These are phyloP conservation scores for Scomber colias DNA, from an alignment of 2,113 vertebrate genomes.

Conservation along the genomic window DNA sequence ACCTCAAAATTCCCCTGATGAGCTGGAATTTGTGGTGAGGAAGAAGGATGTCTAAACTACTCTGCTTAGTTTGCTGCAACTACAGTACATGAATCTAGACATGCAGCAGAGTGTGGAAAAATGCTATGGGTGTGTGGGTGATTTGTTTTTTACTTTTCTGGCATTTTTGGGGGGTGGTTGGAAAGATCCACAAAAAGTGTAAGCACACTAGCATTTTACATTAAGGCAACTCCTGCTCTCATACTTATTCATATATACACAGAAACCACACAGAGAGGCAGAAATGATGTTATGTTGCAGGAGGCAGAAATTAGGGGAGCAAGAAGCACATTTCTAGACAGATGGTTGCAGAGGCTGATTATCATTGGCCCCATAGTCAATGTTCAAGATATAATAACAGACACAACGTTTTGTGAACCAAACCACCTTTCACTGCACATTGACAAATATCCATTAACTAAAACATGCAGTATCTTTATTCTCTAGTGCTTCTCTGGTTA, in stretches of 20 bases:
- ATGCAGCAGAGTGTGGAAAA: conserved; percentile 33
- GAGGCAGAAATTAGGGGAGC: conserved; percentile 1
- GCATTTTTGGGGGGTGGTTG: conserved; percentile 12
- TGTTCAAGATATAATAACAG: conserved; percentile 13
- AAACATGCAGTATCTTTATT: background rate
- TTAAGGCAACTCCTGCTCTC: conserved; percentile 14
- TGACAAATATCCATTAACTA: background rate
- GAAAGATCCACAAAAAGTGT: conserved; percentile 13
- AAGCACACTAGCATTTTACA: conserved; percentile 35
- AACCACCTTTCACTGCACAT: background rate
- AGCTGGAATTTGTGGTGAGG: conserved; percentile 27
- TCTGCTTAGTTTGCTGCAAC: conserved; percentile 28
- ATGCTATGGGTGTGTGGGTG: conserved; percentile 9
- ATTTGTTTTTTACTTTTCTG: conserved; percentile 5
- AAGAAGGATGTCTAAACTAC: background rate
- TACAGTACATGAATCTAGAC: conserved; percentile 12
- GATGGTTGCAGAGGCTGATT: background rate
- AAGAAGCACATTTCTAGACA: background rate
- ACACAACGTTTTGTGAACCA: background rate
- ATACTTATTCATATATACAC: conserved; percentile 25
- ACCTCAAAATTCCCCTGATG: conserved; percentile 45
- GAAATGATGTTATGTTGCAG: conserved; percentile 36
- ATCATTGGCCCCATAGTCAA: background rate
- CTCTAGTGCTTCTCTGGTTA: background rate
- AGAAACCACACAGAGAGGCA: conserved; percentile 24